phyloP scores from a whole-genome alignment of 2,797 vertebrate genomes.

The Karalla daura region DNA sequence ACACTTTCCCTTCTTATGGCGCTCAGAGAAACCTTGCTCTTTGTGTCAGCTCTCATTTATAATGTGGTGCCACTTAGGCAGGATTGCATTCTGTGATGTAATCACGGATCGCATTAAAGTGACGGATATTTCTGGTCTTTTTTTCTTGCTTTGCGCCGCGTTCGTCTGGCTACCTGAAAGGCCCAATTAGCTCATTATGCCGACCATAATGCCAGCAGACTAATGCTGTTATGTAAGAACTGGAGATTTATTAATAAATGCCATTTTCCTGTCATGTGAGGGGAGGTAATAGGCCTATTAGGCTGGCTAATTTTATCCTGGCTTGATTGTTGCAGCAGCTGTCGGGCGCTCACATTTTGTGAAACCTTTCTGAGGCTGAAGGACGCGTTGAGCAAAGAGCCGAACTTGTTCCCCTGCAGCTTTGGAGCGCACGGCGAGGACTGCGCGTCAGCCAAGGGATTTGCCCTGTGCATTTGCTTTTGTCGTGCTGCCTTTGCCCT shows the following conservation, averaged over 20 bases:
- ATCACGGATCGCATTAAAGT: constrained; percentile 19
- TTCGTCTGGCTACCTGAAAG: constrained; percentile 17
- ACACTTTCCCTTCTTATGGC: constrained; percentile 4
- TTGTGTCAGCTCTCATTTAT: constrained; percentile 12
- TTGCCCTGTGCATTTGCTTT: neutral
- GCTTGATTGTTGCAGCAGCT: constrained; percentile 4
- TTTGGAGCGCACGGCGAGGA: neutral
- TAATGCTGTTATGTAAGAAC: constrained; percentile 44
- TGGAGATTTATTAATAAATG: constrained; percentile 30
- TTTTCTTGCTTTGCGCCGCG: constrained; percentile 1
- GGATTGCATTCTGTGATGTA: constrained; percentile 4
- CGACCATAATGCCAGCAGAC: constrained; percentile 10
- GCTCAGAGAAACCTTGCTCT: neutral
- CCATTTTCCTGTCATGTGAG: constrained; percentile 16
- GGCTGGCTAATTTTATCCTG: constrained; percentile 13
- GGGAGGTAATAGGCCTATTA: constrained; percentile 1
- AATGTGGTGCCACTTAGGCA: constrained; percentile 1
- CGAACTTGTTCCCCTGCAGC: neutral
- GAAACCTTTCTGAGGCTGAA: neutral
- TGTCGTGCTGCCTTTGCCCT: neutral
- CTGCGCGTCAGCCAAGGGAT: neutral
- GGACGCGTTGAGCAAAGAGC: neutral
- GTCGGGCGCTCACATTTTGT: neutral
- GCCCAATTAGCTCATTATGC: constrained; percentile 22
- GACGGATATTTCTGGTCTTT: constrained; percentile 9